Percentiles rank a stretch among this genome's conserved stretches.
These are phyloP conservation scores for Dicrostonyx torquatus DNA, from an alignment of 2,797 vertebrate genomes.

Conservation along the genomic window DNA sequence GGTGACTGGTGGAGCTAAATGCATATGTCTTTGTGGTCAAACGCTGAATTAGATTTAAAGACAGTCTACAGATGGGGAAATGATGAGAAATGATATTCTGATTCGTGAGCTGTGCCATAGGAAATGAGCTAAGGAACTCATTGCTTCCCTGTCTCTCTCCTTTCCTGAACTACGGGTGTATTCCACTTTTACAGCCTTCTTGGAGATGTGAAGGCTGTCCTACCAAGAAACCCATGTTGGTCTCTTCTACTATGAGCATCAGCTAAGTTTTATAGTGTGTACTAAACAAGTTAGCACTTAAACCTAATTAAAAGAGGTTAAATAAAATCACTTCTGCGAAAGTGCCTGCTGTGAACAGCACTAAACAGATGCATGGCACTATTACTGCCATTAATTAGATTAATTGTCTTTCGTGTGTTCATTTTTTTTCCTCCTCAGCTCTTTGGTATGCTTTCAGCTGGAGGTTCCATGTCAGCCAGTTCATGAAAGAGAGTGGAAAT, in stretches of 20 bases:
- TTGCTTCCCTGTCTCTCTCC: accelerated
- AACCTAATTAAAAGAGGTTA: slow-evolving; percentile 77
- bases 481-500: neutral
- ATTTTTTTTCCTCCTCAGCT: slow-evolving; percentile 51
- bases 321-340: slow-evolving; percentile 71
- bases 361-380: slow-evolving; percentile 60
- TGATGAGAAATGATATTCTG: slow-evolving; percentile 9
- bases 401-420: slow-evolving; percentile 74
- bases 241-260: slow-evolving; percentile 32
- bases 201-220: neutral
- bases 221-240: neutral
- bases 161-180: neutral
- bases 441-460: slow-evolving; percentile 47
- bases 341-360: slow-evolving; percentile 66
- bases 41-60: neutral
- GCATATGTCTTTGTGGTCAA: slow-evolving; percentile 6
- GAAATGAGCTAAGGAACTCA: neutral
- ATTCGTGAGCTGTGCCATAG: neutral
- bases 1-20: neutral
- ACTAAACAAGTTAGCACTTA: slow-evolving; percentile 74
- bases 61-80: slow-evolving; percentile 50
- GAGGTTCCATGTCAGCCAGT: slow-evolving; percentile 38
- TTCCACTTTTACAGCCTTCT: neutral
- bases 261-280: slow-evolving; percentile 63
- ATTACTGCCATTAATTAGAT: slow-evolving; percentile 77